These are phyloP conservation scores for Toxotes jaculatrix DNA, from an alignment of 2,113 vertebrate species.

Conservation along the genomic window DNA sequence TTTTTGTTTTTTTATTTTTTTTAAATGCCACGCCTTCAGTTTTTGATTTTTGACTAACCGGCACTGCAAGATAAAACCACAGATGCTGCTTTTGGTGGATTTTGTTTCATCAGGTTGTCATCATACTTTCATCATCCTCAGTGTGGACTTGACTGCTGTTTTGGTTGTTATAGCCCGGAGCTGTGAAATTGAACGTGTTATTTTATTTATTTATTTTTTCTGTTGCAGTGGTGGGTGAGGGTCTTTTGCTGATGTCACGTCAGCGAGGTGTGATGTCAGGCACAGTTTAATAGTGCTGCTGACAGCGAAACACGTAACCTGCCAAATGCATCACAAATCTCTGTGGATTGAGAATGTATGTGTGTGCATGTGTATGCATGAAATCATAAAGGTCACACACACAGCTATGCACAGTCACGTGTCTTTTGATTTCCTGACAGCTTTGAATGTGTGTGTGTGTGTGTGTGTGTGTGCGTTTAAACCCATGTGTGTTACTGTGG, in stretches of 20 bases:
- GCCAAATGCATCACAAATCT: background rate
- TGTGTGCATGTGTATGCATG: background rate
- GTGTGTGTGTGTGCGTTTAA: background rate
- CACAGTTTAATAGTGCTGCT: background rate
- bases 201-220: background rate
- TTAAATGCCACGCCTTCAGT: conserved; percentile 27
- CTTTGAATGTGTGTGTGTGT: background rate
- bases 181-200: background rate
- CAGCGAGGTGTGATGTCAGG: conserved; percentile 14
- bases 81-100: conserved; percentile 28
- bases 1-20: background rate
- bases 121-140: conserved; percentile 56
- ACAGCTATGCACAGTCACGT: background rate
- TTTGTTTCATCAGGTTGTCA: conserved; percentile 61
- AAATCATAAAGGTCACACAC: conserved; percentile 13
- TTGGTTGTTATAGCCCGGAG: conserved; percentile 20
- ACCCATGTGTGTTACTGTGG: conserved; percentile 9
- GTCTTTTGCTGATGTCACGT: conserved; percentile 22
- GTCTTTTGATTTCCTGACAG: conserved; percentile 36
- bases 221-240: background rate
- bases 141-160: conserved; percentile 24
- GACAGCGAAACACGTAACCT: conserved; percentile 7
- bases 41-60: conserved; percentile 3
- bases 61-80: background rate
- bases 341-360: background rate